phyloP scores from a whole-genome alignment of 2,113 vertebrate genomes.

The Spea bombifrons region DNA sequence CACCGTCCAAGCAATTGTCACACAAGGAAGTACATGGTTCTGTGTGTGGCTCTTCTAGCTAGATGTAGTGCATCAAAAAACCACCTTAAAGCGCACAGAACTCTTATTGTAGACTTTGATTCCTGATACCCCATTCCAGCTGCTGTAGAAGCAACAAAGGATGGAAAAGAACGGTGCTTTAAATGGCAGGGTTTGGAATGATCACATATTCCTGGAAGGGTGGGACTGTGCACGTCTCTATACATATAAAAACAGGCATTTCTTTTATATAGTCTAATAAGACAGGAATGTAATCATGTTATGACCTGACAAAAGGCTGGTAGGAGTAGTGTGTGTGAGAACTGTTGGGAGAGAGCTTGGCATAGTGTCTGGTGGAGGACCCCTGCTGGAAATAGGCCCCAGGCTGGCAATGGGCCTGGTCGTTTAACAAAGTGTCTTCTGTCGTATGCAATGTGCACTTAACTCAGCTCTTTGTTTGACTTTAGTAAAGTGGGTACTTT shows the following conservation, averaged over 20 bases:
- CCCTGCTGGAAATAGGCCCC: background rate
- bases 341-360: background rate
- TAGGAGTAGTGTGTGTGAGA: background rate
- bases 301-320: conserved; percentile 15
- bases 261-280: conserved; percentile 1
- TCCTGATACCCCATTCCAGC: too few relatives aligned
- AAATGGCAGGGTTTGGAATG: background rate
- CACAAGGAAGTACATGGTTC: too few relatives aligned
- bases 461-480: background rate
- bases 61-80: too few relatives aligned
- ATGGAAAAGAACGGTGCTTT: background rate
- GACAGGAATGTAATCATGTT: conserved; percentile 35
- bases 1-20: too few relatives aligned
- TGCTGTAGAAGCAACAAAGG: too few relatives aligned
- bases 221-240: background rate
- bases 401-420: background rate
- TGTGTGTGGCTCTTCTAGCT: too few relatives aligned
- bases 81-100: too few relatives aligned
- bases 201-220: background rate
- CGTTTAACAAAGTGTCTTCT: background rate
- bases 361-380: background rate
- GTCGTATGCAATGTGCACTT: background rate
- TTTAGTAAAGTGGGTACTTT: background rate
- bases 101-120: too few relatives aligned
- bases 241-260: background rate